Conservation (phyloP, 2,888 invertebrate genomes). For the Drosophila trichaetosa region DNA sequence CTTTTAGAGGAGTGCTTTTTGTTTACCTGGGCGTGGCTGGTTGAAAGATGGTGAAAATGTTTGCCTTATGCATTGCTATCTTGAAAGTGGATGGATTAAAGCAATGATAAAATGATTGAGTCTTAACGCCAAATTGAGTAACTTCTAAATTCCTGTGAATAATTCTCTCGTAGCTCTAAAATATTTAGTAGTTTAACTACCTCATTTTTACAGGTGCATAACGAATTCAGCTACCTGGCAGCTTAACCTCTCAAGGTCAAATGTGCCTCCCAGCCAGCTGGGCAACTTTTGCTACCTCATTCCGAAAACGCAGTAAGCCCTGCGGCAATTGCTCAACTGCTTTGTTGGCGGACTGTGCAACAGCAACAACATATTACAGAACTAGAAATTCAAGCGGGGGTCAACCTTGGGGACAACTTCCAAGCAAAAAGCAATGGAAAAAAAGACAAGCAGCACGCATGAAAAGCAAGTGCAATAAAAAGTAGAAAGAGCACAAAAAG, state of each 20-base stretch:
- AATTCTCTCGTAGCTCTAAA: neutral
- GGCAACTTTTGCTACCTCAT: slow-evolving; percentile 22
- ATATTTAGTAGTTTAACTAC: neutral
- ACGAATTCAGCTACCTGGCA: slow-evolving; percentile 3
- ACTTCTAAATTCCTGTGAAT: neutral
- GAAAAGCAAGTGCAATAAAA: slow-evolving; percentile 48
- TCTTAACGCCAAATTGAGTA: neutral
- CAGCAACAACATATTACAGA: slow-evolving; percentile 1
- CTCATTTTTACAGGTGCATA: slow-evolving; percentile 4
- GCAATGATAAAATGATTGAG: neutral
- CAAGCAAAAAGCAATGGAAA: slow-evolving; percentile 25
- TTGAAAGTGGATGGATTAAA: slow-evolving; percentile 4
- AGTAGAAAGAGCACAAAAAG: slow-evolving; percentile 27
- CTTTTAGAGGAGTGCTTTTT: slow-evolving; percentile 1
- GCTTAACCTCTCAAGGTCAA: slow-evolving; percentile 51
- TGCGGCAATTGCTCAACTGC: slow-evolving; percentile 49
- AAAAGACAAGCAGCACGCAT: slow-evolving; percentile 1
- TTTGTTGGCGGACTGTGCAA: slow-evolving; percentile 25
- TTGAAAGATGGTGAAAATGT: slow-evolving; percentile 8
- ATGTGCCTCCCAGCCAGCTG: slow-evolving; percentile 24
- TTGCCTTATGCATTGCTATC: slow-evolving; percentile 16
- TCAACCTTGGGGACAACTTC: slow-evolving; percentile 54
- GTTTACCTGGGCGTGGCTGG: slow-evolving; percentile 13
- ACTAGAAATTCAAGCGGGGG: slow-evolving; percentile 2
- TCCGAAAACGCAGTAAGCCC: slow-evolving; percentile 26